phyloP scores from a whole-genome alignment of 2,797 vertebrate genomes.

The Mus minutoides region DNA sequence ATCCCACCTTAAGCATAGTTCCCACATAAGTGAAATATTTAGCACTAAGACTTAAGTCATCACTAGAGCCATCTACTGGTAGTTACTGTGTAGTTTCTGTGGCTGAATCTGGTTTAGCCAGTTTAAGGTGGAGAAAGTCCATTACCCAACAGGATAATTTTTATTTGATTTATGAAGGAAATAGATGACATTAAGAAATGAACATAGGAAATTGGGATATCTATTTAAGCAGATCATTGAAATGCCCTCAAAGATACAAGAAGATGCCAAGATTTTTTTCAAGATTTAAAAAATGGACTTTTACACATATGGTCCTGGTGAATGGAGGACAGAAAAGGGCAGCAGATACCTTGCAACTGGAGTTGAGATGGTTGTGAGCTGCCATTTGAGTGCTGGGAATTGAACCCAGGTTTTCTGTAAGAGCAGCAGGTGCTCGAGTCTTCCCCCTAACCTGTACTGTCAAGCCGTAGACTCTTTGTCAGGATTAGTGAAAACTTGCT shows the following conservation, averaged over 20 bases:
- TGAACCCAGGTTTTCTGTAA: neutral
- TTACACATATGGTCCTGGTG: neutral
- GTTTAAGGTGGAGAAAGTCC: neutral
- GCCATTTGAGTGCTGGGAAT: neutral
- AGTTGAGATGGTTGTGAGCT: neutral
- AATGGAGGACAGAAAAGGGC: neutral
- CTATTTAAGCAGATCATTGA: neutral
- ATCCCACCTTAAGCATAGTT: neutral
- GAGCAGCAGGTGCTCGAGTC: neutral
- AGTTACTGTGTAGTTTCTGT: neutral
- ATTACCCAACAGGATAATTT: neutral
- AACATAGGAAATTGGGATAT: neutral
- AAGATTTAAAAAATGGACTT: neutral
- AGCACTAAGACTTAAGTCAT: neutral
- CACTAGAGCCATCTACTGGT: conserved; percentile 55
- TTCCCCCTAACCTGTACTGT: neutral
- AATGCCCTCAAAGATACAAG: neutral
- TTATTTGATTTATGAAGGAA: neutral
- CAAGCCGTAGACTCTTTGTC: neutral
- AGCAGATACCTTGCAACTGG: neutral
- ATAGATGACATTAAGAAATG: neutral
- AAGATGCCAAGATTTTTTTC: neutral
- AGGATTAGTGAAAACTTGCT: neutral
- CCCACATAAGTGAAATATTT: neutral
- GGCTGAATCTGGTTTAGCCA: neutral